A percentile compares a stretch with the other conserved stretches of the same genome.
phyloP scores from a whole-genome alignment of 2,888 invertebrate species.

The Phragmatobia fuliginosa region DNA sequence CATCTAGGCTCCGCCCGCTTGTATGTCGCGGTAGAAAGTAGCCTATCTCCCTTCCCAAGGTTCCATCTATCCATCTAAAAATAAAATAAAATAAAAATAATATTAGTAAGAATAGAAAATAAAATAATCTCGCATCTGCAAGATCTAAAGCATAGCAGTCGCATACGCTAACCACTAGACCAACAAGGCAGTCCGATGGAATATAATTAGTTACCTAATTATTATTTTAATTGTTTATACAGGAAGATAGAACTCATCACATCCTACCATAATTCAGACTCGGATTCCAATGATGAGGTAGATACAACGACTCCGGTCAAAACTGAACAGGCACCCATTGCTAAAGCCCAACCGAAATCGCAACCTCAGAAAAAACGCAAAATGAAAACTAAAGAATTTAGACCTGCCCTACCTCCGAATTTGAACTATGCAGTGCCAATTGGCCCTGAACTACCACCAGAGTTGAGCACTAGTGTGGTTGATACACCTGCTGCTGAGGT shows the following conservation, averaged over 20 bases:
- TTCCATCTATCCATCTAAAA: no score
- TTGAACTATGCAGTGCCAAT: constrained; percentile 73
- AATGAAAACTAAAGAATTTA: constrained; percentile 67
- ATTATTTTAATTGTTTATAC: constrained; percentile 39
- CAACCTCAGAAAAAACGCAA: constrained; percentile 66
- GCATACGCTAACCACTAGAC: no score
- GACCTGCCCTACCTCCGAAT: constrained; percentile 72
- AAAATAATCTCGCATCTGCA: no score
- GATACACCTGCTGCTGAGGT: constrained; percentile 51
- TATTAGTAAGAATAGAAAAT: no score
- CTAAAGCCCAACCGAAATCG: constrained; percentile 47
- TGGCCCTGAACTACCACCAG: constrained; percentile 76
- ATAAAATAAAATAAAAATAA: no score
- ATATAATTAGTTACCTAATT: no score
- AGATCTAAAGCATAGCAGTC: no score
- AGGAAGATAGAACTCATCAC: constrained; percentile 87
- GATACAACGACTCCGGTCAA: constrained; percentile 65
- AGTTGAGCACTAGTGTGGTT: constrained; percentile 45
- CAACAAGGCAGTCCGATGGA: no score
- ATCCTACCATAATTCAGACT: constrained; percentile 84
- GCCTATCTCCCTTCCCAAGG: no score
- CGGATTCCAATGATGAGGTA: constrained; percentile 83
- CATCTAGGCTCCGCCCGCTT: no score
- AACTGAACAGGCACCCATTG: constrained; percentile 26
- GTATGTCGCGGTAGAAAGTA: no score